Evolutionary conservation across 2,113 vertebrate species (phyloP).

Genomic region (Spea multiplicata): DNA sequence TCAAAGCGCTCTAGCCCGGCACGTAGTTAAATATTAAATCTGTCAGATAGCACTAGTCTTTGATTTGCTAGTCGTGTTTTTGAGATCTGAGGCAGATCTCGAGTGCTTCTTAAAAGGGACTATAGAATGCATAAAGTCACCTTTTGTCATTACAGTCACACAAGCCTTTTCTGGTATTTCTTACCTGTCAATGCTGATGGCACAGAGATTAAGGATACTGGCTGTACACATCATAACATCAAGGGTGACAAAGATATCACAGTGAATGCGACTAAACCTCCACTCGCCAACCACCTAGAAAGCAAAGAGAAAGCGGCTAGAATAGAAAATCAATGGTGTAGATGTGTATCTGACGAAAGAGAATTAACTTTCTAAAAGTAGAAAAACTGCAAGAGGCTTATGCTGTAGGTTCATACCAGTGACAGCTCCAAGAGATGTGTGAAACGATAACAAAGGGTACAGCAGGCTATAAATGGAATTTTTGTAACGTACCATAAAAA

Average conservation of each 20-base stretch:
- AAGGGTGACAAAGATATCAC: conserved; percentile 96
- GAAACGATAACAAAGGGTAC: conserved; percentile 17
- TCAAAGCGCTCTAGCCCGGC: too few relatives aligned
- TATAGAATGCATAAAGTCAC: neutral
- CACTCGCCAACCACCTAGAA: conserved; percentile 93
- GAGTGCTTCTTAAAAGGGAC: neutral
- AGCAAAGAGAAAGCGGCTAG: conserved; percentile 39
- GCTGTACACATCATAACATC: conserved; percentile 99
- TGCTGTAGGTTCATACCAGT: conserved; percentile 11
- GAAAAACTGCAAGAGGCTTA: conserved; percentile 16
- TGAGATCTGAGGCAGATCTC: neutral
- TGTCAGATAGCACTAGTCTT: too few relatives aligned
- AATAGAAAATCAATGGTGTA: conserved; percentile 45
- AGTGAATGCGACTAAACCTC: conserved; percentile 96
- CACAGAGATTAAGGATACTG: conserved; percentile 97
- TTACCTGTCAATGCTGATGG: conserved; percentile 99
- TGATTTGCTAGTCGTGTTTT: neutral
- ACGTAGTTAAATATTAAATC: too few relatives aligned
- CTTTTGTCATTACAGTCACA: conserved; percentile 6
- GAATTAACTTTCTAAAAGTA: conserved; percentile 35
- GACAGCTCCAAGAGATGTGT: conserved; percentile 13
- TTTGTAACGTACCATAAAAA: conserved; percentile 18
- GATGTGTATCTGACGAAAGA: conserved; percentile 38
- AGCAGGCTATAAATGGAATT: conserved; percentile 19
- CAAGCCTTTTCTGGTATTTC: conserved; percentile 36